Evolutionary conservation across 30 jellyfish, hydroid and myxozoan genomes (phyloP), one percentile per base, ranked within the genome.

Genomic region (Pseudorhiza aurosa): DNA sequence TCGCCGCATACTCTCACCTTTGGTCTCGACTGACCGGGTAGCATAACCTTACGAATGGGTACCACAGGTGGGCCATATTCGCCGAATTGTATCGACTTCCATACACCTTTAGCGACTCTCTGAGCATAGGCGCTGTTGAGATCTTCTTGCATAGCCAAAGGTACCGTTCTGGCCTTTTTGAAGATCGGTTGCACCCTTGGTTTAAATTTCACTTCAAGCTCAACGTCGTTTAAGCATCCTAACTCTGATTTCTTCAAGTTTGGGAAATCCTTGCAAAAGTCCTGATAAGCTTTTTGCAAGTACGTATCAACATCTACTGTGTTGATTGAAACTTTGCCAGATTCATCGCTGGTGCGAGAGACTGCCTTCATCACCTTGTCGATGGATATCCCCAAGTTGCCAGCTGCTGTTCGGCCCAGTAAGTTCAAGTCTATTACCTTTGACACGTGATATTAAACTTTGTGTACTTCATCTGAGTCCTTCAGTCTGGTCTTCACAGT

Each of bases 371-470:
- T 25, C 22, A 29, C 63, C 22, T 49, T 5, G 63, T 4, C 85
- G 17, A 71, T 43, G 32, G 85, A 71, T 3, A 71, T 71, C 28
- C 80, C 81, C 53, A 43, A 39, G 45, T 71, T 26, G 29, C 80
- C 22, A 71, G 80, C 45, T 25, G 85, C 58, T 19, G 7, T 71
- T 39, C 77, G 49, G 22, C 85, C 85, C 51, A 39, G 21, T 19
- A 71, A 47, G 53, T 50, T 71, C 10, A 71, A 28, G 14, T 71
- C 85, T 24, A 83, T 83, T 18, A 45, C 22, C 14, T 55, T 53
- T 21, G 85, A 28, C 82, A 37, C 81, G 11, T n/a, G 44, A 28
- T 30, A 71, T n/a, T 60, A 17, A 18, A 3, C 26, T 4, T 30
- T 31, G 26, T n/a, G 75, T 30, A 31, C 12, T 17, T 49, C 63